These are phyloP conservation scores for Eristalis intricaria DNA, from an alignment of 2,888 invertebrate species.

Conservation along the genomic window DNA sequence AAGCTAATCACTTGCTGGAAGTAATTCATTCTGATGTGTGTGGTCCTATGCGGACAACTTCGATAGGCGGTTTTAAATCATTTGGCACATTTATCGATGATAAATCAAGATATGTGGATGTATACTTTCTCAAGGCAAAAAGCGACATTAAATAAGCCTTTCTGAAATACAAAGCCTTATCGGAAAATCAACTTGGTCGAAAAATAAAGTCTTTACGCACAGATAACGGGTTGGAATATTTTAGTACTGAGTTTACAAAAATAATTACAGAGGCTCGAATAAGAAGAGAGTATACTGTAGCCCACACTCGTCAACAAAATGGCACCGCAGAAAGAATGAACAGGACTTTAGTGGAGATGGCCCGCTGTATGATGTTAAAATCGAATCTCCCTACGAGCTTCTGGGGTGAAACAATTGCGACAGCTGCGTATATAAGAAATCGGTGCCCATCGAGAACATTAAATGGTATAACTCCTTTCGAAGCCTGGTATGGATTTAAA, in stretches of 20 bases:
- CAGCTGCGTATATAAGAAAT: conserved; percentile 48
- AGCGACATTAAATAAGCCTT: conserved; percentile 6
- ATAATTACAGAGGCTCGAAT: conserved; percentile 45
- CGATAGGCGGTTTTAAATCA: conserved; percentile 1
- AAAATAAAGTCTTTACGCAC: conserved; percentile 13
- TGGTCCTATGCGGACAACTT: background rate
- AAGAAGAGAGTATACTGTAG: conserved; percentile 56
- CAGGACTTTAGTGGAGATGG: conserved; percentile 68
- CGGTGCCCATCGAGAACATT: conserved; percentile 30
- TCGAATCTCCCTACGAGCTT: conserved; percentile 68
- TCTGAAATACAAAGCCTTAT: no score
- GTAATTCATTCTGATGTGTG: background rate
- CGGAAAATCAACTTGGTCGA: background rate
- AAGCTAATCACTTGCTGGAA: background rate
- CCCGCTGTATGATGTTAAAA: conserved; percentile 72
- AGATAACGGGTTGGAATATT: conserved; percentile 64
- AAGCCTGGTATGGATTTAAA: conserved; percentile 11
- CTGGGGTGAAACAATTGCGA: conserved; percentile 61
- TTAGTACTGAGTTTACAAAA: conserved; percentile 52
- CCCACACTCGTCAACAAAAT: conserved; percentile 68
- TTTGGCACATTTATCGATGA: conserved; percentile 14
- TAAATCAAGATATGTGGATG: conserved; percentile 3
- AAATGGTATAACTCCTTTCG: conserved; percentile 49
- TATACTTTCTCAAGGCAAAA: background rate
- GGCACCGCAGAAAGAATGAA: conserved; percentile 50